Evolutionary conservation across 2,888 invertebrate genomes (phyloP).

Genomic region (Aleiodes alternator): DNA sequence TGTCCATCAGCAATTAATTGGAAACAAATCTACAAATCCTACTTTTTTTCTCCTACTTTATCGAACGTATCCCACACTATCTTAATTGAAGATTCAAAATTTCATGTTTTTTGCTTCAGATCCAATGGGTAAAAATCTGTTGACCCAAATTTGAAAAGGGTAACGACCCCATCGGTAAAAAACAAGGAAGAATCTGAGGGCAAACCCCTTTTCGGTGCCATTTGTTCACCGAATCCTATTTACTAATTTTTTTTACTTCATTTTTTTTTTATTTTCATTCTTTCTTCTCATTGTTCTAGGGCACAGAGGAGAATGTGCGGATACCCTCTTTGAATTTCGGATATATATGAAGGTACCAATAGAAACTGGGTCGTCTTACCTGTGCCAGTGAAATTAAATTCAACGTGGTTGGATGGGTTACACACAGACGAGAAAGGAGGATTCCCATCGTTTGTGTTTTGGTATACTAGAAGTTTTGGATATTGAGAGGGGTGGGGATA

Average conservation of each 20-base stretch:
- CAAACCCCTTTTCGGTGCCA: constrained; percentile 54
- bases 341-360: constrained; percentile 48
- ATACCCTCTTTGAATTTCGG: constrained; percentile 64
- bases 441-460: constrained; percentile 45
- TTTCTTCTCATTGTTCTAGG: constrained; percentile 50
- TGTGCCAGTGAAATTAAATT: constrained; percentile 55
- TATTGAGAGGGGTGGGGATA: constrained; percentile 36
- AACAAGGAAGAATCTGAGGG: constrained; percentile 58
- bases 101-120: constrained; percentile 58
- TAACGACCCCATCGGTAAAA: constrained; percentile 69
- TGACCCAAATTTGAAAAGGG: constrained; percentile 71
- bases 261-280: constrained; percentile 56
- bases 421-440: not conserved
- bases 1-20: too few relatives aligned
- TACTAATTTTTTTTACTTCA: constrained; percentile 47
- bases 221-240: constrained; percentile 51
- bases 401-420: constrained; percentile 45
- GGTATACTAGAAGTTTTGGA: constrained; percentile 38
- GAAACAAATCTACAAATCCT: too few relatives aligned
- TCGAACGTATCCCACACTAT: too few relatives aligned
- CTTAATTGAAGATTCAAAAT: constrained; percentile 11
- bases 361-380: constrained; percentile 66
- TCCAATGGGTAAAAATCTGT: constrained; percentile 56
- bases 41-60: too few relatives aligned
- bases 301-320: constrained; percentile 49